phyloP scores from a whole-genome alignment of 2,888 invertebrate species.

The Drosophila neoperkinsi region DNA sequence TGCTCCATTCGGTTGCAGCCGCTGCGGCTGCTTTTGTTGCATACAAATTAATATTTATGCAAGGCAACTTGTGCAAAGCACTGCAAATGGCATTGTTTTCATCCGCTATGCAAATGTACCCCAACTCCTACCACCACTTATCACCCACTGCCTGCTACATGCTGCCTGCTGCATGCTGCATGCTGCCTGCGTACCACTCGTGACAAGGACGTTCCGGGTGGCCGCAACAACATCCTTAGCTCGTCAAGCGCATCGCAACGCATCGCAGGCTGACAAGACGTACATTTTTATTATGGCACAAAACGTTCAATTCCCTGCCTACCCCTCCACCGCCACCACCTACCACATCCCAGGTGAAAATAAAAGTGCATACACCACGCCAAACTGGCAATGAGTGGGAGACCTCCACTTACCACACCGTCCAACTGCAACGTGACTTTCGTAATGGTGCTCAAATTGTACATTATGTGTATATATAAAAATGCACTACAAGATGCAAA shows the following conservation, averaged over 20 bases:
- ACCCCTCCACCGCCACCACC: not conserved
- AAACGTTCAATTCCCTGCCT: slow-evolving; percentile 29
- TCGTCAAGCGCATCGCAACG: slow-evolving; percentile 52
- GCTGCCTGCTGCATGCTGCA: not conserved
- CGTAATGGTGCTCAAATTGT: slow-evolving; percentile 49
- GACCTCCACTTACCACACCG: not conserved
- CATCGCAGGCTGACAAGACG: slow-evolving; percentile 44
- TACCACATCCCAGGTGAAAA: slow-evolving; percentile 20
- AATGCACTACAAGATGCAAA: slow-evolving; percentile 61
- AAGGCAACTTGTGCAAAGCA: slow-evolving; percentile 77
- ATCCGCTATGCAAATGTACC: slow-evolving; percentile 9
- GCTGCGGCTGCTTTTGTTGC: slow-evolving; percentile 68
- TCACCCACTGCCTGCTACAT: not conserved
- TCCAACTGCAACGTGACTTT: slow-evolving; percentile 11
- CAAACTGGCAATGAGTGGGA: not conserved
- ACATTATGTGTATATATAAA: slow-evolving; percentile 40
- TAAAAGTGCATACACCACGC: slow-evolving; percentile 24
- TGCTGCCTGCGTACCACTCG: slow-evolving; percentile 29
- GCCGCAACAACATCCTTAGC: slow-evolving; percentile 33
- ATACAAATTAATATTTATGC: slow-evolving; percentile 81
- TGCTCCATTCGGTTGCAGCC: slow-evolving; percentile 47
- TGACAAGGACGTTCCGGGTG: slow-evolving; percentile 66
- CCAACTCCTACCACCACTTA: not conserved
- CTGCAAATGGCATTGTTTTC: slow-evolving; percentile 76
- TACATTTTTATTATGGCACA: slow-evolving; percentile 44